Base-by-base conservation (phyloP, 2,113 vertebrate genomes). In the Polypterus senegalus region DNA sequence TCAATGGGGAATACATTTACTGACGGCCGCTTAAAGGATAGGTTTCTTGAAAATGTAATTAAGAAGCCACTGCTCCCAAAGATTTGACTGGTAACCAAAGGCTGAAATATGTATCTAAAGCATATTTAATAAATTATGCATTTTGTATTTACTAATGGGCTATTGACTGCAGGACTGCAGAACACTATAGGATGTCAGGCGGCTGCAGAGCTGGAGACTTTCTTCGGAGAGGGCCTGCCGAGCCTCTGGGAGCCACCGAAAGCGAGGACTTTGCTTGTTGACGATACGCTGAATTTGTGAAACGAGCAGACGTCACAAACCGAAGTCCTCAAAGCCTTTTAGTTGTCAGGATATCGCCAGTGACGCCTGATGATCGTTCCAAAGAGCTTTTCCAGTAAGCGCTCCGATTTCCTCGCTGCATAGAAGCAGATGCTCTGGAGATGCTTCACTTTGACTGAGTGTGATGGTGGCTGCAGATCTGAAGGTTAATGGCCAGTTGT, bases 61-160 rank as follows among this genome's bases (percentile, higher is more conserved):
- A 88, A 88, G 87, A 85, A 83, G 81, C 81, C 81, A 83, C 82
- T 87, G 83, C 69, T 69, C 66, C 67, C 82, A 79, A 79, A 87
- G 83, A 85, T 82, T 81, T 71, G 82, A 84, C 78, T 65, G 64
- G 81, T 81, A 82, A 89, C 79, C 82, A 66, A 83, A 86, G 77
- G 76, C 89, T 89, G 83, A 89, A 90, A 91, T 89, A 90, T 91
- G 91, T 85, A 91, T 91, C 82, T 53, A 71, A 76, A 83, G 76
- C 78, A 79, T 91, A 91, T 89, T 91, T 92, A 90, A 92, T 92
- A 88, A 91, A 92, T 92, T 81, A 92, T 92, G 83, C 83, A 84
- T 83, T 77, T 76, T 85, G 86, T 88, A 86, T 90, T 92, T 91
- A 91, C 89, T 91, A 91, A 92, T 91, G 90, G 88, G 73, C 86